These are phyloP conservation scores for Sceliomorpha sp. DNA, from an alignment of 2,888 invertebrate species.

Conservation along the genomic window DNA sequence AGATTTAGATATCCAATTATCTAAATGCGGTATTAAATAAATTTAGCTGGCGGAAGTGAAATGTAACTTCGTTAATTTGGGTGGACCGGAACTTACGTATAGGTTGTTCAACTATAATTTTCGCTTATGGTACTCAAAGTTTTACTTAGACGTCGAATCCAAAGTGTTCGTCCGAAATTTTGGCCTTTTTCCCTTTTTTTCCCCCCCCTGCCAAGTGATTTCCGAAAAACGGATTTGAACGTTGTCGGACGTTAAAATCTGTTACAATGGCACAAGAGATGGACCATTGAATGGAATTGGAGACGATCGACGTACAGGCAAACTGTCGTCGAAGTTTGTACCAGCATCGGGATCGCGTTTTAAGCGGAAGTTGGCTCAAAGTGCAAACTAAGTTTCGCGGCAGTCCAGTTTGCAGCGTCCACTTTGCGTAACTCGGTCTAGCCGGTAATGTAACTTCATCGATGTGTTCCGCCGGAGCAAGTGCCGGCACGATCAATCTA, in stretches of 20 bases:
- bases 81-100: too few species aligned
- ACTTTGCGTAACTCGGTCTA: slow-evolving; percentile 78
- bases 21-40: too few species aligned
- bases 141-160: too few species aligned
- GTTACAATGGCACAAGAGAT: slow-evolving; percentile 17
- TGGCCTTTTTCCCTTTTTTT: too few species aligned
- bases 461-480: slow-evolving; percentile 77
- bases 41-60: too few species aligned
- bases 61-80: too few species aligned
- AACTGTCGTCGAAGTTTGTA: slow-evolving; percentile 65
- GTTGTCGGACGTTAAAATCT: slow-evolving; percentile 30
- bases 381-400: slow-evolving; percentile 75
- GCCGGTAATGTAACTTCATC: slow-evolving; percentile 78
- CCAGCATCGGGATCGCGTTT: slow-evolving; percentile 65
- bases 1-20: too few species aligned
- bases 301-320: slow-evolving; percentile 68
- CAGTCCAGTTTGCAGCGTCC: slow-evolving; percentile 72
- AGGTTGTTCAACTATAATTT: too few species aligned
- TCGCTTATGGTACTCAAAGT: too few species aligned
- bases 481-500: slow-evolving; percentile 76
- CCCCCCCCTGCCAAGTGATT: too few species aligned
- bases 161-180: too few species aligned
- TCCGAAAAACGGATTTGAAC: too few species aligned
- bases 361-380: slow-evolving; percentile 72
- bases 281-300: slow-evolving; percentile 56